Evolutionary conservation across 2,888 invertebrate genomes (phyloP).

Genomic region (Ormyrus nitidulus): DNA sequence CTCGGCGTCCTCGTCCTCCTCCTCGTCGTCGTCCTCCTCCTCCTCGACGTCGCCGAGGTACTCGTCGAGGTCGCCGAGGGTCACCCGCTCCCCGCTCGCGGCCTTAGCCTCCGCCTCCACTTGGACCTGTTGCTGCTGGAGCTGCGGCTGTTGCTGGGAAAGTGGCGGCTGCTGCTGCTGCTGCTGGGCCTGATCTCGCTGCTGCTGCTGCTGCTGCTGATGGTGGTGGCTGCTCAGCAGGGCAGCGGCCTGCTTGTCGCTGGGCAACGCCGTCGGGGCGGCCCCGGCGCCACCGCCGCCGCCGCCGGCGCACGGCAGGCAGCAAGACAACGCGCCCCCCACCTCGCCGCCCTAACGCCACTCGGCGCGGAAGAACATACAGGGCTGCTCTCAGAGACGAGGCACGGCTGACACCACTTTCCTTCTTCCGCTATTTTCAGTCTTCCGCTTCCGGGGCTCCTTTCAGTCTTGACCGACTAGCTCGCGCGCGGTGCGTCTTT

Average conservation of each 20-base stretch:
- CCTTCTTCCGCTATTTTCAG: too few relatives aligned
- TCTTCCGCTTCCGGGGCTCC: not conserved
- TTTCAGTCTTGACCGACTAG: not conserved
- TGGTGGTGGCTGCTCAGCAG: conserved; percentile 62
- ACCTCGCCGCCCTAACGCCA: conserved; percentile 77
- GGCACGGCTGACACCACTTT: not conserved
- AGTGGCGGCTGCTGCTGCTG: conserved; percentile 57
- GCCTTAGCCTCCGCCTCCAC: too few relatives aligned
- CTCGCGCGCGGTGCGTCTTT: not conserved
- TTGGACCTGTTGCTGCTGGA: conserved; percentile 61
- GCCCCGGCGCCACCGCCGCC: conserved; percentile 73
- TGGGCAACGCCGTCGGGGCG: conserved; percentile 56
- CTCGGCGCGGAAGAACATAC: conserved; percentile 57
- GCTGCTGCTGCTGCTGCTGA: conserved; percentile 64
- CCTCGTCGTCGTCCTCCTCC: conserved; percentile 56
- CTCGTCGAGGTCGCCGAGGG: conserved; percentile 68
- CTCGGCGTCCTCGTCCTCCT: conserved; percentile 56
- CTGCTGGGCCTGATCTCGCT: conserved; percentile 60
- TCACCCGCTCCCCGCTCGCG: conserved; percentile 60
- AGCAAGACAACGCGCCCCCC: conserved; percentile 76
- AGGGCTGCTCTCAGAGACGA: not conserved
- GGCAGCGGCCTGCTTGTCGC: conserved; percentile 77
- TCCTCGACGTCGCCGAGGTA: conserved; percentile 66
- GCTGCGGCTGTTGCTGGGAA: not conserved
- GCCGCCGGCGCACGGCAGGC: conserved; percentile 78